A percentile compares a stretch with the other conserved stretches of the same genome.
phyloP scores from a whole-genome alignment of 2,797 vertebrate species.

The Pelobates cultripes region DNA sequence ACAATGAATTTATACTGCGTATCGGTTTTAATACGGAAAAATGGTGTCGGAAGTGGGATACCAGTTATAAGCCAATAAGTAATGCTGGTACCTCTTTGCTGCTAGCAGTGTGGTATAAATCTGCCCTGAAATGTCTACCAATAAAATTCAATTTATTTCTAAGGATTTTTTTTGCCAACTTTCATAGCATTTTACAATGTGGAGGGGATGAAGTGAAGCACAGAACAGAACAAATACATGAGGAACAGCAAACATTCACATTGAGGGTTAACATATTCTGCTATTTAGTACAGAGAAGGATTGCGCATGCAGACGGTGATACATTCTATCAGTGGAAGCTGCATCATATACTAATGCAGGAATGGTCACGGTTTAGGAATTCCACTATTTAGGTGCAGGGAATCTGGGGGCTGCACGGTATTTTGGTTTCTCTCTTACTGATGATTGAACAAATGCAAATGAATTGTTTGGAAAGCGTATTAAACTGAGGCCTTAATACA shows the following conservation, averaged over 20 bases:
- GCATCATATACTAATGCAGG: too few relatives aligned
- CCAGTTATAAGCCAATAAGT: not conserved
- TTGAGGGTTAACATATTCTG: not conserved
- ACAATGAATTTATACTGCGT: too few relatives aligned
- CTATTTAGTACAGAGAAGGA: too few relatives aligned
- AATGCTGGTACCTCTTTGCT: not conserved
- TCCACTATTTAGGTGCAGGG: too few relatives aligned
- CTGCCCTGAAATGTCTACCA: not conserved
- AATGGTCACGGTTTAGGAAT: too few relatives aligned
- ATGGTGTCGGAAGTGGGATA: not conserved
- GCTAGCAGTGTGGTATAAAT: not conserved
- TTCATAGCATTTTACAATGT: conserved; percentile 40
- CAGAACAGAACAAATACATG: not conserved
- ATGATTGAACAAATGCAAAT: too few relatives aligned
- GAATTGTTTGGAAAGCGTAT: too few relatives aligned
- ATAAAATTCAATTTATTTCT: not conserved
- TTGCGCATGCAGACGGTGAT: too few relatives aligned
- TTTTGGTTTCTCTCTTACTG: too few relatives aligned
- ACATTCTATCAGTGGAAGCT: too few relatives aligned
- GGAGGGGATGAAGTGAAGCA: conserved; percentile 5
- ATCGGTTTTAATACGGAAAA: not conserved
- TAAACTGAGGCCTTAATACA: too few relatives aligned
- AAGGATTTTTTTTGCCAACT: conserved; percentile 26
- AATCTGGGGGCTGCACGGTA: too few relatives aligned
- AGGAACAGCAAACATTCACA: not conserved